Conservation (phyloP, 2,888 invertebrate species). For the Pseudococcus viburni region DNA sequence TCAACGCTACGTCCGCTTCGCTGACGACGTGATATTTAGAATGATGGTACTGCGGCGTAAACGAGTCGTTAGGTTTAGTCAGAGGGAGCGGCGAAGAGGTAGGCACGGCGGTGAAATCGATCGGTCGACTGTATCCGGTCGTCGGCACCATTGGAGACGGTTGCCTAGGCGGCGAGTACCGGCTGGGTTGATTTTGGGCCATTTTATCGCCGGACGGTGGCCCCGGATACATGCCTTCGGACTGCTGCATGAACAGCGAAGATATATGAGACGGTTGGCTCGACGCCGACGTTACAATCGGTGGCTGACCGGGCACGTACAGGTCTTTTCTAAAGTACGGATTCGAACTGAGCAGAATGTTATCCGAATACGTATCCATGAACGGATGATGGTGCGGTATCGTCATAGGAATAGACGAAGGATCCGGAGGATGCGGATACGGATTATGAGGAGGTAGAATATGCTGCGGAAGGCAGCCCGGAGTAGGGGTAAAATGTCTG, state of each 20-base stretch:
- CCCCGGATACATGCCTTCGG: neutral
- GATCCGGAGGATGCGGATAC: slow-evolving; percentile 33
- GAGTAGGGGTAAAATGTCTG: slow-evolving; percentile 24
- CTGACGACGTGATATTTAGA: neutral
- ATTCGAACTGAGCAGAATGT: slow-evolving; percentile 41
- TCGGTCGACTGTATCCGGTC: slow-evolving; percentile 12
- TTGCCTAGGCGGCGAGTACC: neutral
- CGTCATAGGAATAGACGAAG: slow-evolving; percentile 50
- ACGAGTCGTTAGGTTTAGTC: slow-evolving; percentile 35
- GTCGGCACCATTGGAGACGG: slow-evolving; percentile 46
- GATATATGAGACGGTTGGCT: slow-evolving; percentile 28
- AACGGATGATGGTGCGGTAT: slow-evolving; percentile 56
- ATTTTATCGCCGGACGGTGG: neutral
- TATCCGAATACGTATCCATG: slow-evolving; percentile 59
- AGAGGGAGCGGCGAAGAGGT: neutral
- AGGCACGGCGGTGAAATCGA: slow-evolving; percentile 42
- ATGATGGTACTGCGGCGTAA: slow-evolving; percentile 22
- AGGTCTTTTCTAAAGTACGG: slow-evolving; percentile 64
- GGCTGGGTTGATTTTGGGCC: neutral
- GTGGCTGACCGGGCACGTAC: slow-evolving; percentile 55
- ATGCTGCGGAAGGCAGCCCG: slow-evolving; percentile 51
- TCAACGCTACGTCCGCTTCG: slow-evolving; percentile 27
- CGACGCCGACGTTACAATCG: neutral
- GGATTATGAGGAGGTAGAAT: slow-evolving; percentile 37
- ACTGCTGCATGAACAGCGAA: slow-evolving; percentile 55